phyloP scores from a whole-genome alignment of 2,888 invertebrate species.

The Drosophila nr. fundita region DNA sequence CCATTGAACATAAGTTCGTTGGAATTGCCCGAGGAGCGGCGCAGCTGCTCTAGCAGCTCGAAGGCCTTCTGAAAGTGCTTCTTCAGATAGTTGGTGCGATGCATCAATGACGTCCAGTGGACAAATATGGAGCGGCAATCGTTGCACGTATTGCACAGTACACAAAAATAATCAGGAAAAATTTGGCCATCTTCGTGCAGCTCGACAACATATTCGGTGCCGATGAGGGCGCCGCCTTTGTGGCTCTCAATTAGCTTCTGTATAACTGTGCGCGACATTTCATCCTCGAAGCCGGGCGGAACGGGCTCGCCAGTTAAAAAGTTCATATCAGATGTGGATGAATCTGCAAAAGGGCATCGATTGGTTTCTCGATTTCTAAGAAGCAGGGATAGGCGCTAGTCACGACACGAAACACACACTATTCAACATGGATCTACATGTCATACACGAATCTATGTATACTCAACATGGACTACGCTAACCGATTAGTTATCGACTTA shows the following conservation, averaged over 20 bases:
- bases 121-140: constrained; percentile 92
- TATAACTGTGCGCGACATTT: constrained; percentile 85
- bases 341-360: constrained; percentile 29
- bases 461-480: background rate
- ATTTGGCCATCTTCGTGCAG: constrained; percentile 88
- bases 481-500: constrained; percentile 5
- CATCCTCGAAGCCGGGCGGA: constrained; percentile 90
- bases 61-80: constrained; percentile 87
- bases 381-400: constrained; percentile 19
- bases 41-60: constrained; percentile 82
- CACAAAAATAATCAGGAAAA: constrained; percentile 91
- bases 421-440: constrained; percentile 9
- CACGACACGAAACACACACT: background rate
- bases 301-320: constrained; percentile 88
- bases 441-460: background rate
- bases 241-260: constrained; percentile 85
- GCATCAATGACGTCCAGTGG: constrained; percentile 92
- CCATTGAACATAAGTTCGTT: constrained; percentile 20
- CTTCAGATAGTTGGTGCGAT: constrained; percentile 89
- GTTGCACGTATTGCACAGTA: constrained; percentile 92
- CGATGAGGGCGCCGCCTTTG: constrained; percentile 87
- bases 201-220: constrained; percentile 93
- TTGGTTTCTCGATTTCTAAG: background rate
- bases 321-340: constrained; percentile 69
- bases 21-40: constrained; percentile 24